Evolutionary conservation across 2,797 vertebrate genomes (phyloP).

Genomic region (Oreochromis mossambicus): DNA sequence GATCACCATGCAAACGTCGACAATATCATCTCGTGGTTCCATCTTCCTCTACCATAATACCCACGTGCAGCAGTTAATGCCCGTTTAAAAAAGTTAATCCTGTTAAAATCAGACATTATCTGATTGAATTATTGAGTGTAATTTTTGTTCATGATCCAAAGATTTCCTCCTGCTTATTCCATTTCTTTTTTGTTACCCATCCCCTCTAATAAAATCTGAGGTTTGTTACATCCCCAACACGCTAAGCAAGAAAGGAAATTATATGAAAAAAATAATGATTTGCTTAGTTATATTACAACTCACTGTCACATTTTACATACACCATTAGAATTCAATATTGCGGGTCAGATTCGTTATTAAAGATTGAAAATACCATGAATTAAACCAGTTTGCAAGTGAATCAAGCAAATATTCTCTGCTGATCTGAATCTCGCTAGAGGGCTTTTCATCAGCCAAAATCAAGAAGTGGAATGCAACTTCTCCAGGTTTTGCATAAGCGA

Average conservation of each 20-base stretch:
- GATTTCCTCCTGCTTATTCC: not conserved
- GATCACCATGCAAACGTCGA: not conserved
- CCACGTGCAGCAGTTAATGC: not conserved
- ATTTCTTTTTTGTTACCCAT: not conserved
- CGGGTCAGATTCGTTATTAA: not conserved
- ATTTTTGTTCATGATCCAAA: not conserved
- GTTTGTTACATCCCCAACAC: not conserved
- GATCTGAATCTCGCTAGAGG: not conserved
- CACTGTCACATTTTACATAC: not conserved
- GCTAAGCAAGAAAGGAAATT: not conserved
- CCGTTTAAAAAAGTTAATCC: not conserved
- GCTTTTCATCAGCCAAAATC: not conserved
- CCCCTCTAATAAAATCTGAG: not conserved
- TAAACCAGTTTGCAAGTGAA: not conserved
- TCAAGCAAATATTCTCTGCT: not conserved
- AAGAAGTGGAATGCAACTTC: slow-evolving; percentile 24
- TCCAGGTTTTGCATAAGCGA: not conserved
- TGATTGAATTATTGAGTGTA: not conserved
- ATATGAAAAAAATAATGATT: not conserved
- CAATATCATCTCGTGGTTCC: not conserved
- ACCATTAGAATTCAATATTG: not conserved
- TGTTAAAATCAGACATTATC: not conserved
- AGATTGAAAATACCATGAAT: not conserved
- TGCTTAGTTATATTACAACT: not conserved
- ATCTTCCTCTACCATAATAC: not conserved